phyloP scores from a whole-genome alignment of 2,888 invertebrate genomes.

The Rhyacophila evoluta region DNA sequence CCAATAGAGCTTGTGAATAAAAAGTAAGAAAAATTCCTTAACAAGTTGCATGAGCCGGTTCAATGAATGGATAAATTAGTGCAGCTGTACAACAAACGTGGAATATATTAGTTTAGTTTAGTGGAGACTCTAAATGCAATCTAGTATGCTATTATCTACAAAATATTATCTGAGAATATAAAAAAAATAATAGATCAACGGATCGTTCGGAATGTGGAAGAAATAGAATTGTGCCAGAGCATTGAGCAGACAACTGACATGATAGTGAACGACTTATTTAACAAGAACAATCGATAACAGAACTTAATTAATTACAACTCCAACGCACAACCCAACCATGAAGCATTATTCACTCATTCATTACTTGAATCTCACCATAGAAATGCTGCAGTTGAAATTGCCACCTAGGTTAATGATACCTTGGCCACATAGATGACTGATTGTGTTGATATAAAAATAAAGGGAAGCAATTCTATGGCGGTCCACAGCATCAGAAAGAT shows the following conservation, averaged over 20 bases:
- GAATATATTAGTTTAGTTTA: not conserved
- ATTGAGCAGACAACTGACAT: not conserved
- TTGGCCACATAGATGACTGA: too few relatives aligned
- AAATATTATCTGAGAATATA: not conserved
- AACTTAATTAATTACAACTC: slow-evolving; percentile 29
- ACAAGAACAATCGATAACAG: not conserved
- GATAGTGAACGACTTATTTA: not conserved
- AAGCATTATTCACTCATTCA: slow-evolving; percentile 39
- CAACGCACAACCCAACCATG: slow-evolving; percentile 51
- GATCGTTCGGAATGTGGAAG: slow-evolving; percentile 34
- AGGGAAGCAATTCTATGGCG: not conserved
- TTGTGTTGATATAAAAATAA: too few relatives aligned
- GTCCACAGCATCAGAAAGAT: not conserved
- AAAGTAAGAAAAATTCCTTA: not conserved
- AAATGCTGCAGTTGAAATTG: not conserved
- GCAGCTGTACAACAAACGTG: not conserved
- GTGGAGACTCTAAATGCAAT: not conserved
- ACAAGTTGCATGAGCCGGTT: not conserved
- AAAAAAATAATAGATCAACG: not conserved
- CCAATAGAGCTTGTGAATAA: slow-evolving; percentile 1
- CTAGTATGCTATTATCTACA: not conserved
- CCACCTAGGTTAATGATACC: too few relatives aligned
- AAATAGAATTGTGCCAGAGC: not conserved
- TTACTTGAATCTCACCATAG: not conserved
- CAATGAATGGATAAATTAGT: not conserved